A percentile compares a stretch with the other conserved stretches of the same genome.
phyloP scores from a whole-genome alignment of 2,113 vertebrate genomes.

The Pelusios castaneus region DNA sequence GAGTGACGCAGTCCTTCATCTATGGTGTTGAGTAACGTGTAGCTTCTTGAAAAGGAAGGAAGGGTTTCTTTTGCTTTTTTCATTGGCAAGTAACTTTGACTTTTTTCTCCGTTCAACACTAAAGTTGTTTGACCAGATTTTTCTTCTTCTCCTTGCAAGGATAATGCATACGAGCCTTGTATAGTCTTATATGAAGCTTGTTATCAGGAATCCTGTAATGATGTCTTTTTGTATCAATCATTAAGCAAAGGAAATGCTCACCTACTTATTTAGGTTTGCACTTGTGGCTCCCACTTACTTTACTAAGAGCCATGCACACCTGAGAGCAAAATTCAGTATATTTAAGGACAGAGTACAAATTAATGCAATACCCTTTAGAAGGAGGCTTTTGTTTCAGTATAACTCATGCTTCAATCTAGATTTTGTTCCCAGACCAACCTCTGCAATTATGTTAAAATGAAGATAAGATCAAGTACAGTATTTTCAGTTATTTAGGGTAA shows the following conservation, averaged over 20 bases:
- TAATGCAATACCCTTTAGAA: neutral
- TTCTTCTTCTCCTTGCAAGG: neutral
- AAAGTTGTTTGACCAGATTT: neutral
- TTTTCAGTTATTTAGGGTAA: neutral
- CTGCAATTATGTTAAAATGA: accelerated
- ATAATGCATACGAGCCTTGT: accelerated
- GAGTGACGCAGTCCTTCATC: neutral
- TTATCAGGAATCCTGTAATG: accelerated
- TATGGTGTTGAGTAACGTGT: neutral
- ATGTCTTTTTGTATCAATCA: neutral
- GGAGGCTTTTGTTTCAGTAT: accelerated
- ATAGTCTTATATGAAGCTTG: neutral
- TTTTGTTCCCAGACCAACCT: neutral
- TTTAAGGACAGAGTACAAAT: neutral
- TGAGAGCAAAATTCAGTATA: neutral
- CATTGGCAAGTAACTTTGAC: neutral
- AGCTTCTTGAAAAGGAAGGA: neutral
- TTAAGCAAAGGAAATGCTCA: neutral
- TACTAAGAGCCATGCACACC: neutral
- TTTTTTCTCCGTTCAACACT: neutral
- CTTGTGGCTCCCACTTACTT: accelerated
- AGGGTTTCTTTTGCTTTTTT: neutral
- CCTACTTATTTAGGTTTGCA: neutral
- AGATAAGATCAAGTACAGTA: accelerated
- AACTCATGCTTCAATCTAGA: neutral